Percentiles rank a stretch among this genome's conserved stretches.
Evolutionary conservation across 2,797 vertebrate species (phyloP).

Genomic region (Mallotus villosus): DNA sequence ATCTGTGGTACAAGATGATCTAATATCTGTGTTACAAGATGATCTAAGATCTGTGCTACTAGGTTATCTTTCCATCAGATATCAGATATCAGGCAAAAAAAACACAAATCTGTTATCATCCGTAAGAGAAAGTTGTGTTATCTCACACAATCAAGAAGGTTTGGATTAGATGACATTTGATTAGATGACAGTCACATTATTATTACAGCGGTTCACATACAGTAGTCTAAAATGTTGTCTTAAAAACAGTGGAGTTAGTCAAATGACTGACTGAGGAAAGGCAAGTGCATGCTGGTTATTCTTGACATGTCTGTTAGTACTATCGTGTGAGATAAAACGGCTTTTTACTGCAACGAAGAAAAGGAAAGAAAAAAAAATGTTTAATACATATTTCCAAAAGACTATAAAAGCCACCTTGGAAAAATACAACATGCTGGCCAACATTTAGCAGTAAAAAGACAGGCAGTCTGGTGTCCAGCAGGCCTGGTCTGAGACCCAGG

Average conservation of each 20-base stretch:
- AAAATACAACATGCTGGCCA: conserved; percentile 58
- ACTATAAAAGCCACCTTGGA: not conserved
- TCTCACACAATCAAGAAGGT: conserved; percentile 17
- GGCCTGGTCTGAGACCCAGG: conserved; percentile 30
- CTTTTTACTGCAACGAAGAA: conserved; percentile 31
- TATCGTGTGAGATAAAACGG: conserved; percentile 33
- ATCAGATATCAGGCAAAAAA: conserved; percentile 40
- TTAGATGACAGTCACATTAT: conserved; percentile 21
- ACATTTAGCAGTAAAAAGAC: conserved; percentile 34
- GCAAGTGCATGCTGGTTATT: conserved; percentile 57
- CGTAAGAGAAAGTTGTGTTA: conserved; percentile 17
- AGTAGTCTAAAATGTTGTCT: not conserved
- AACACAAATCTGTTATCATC: conserved; percentile 23
- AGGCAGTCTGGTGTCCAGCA: conserved; percentile 22
- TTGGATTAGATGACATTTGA: not conserved
- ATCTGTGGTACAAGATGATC: too few species aligned
- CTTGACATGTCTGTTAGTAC: conserved; percentile 69
- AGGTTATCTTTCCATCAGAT: conserved; percentile 17
- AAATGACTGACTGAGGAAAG: conserved; percentile 23
- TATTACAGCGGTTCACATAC: not conserved
- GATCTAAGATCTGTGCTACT: not conserved
- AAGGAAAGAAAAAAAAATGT: conserved; percentile 25
- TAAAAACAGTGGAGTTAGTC: conserved; percentile 35
- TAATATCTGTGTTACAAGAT: too few species aligned
- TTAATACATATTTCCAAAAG: conserved; percentile 28